Conservation (phyloP, 1,140 invertebrate genomes). For the Solen grandis region DNA sequence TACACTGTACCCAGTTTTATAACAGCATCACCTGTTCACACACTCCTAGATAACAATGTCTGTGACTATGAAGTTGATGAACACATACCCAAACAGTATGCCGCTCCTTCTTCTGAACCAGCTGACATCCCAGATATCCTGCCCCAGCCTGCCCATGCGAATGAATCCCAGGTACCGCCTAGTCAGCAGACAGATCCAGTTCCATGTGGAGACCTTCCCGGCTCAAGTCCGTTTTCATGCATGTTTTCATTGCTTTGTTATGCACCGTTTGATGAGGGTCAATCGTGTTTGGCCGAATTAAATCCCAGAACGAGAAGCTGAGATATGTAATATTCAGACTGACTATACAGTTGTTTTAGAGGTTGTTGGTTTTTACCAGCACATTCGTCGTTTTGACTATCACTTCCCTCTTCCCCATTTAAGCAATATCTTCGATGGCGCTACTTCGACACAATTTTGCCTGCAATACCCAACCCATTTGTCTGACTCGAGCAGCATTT, state of each 20-base stretch:
- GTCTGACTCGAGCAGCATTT: background rate
- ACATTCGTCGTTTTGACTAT: background rate
- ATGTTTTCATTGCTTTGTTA: background rate
- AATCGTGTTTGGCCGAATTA: conserved; percentile 43
- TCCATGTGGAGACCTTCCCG: no score
- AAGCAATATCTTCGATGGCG: background rate
- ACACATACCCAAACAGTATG: no score
- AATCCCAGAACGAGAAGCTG: conserved; percentile 35
- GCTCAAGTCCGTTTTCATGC: background rate
- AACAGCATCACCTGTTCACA: no score
- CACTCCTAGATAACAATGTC: no score
- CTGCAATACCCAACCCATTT: conserved; percentile 23
- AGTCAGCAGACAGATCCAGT: no score
- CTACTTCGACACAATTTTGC: background rate
- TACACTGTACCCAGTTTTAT: conserved; percentile 11
- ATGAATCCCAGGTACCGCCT: no score
- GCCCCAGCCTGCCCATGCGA: no score
- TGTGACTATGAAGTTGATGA: no score
- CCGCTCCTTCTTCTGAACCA: no score
- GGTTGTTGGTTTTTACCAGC: conserved; percentile 2
- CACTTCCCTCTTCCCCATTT: background rate
- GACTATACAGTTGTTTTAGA: background rate
- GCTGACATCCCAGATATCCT: no score
- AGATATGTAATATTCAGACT: conserved; percentile 3
- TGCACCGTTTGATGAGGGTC: conserved; percentile 13